These are phyloP conservation scores for Podarcis raffonei DNA, from an alignment of 2,113 vertebrate species.

Conservation along the genomic window DNA sequence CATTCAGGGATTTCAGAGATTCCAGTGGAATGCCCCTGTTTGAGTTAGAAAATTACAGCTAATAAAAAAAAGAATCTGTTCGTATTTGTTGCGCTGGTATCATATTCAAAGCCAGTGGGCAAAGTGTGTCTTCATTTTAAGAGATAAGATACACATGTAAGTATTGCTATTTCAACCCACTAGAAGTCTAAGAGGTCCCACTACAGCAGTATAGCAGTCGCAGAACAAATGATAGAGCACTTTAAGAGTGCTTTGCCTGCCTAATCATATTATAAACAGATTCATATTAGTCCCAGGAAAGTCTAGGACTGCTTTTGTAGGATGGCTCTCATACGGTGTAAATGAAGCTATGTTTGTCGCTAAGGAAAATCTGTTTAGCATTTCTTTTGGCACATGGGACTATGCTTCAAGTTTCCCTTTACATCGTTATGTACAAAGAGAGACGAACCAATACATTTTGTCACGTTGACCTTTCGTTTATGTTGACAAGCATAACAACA, in stretches of 20 bases:
- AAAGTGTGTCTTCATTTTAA: slow-evolving; percentile 67
- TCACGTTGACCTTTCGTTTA: slow-evolving; percentile 68
- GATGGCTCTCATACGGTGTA: slow-evolving; percentile 60
- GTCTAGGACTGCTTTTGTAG: slow-evolving; percentile 65
- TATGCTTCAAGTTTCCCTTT: slow-evolving; percentile 61
- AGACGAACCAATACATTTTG: slow-evolving; percentile 49
- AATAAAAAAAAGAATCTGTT: slow-evolving; percentile 43
- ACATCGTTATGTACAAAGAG: slow-evolving; percentile 54
- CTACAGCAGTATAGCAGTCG: slow-evolving; percentile 70
- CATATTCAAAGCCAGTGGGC: slow-evolving; percentile 44
- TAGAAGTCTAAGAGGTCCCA: slow-evolving; percentile 72
- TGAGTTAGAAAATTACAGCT: slow-evolving; percentile 37
- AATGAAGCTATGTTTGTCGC: slow-evolving; percentile 69
- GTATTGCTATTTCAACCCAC: slow-evolving; percentile 66
- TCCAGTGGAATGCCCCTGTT: not conserved
- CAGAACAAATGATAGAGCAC: slow-evolving; percentile 69
- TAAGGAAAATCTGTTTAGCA: slow-evolving; percentile 64
- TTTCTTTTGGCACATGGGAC: slow-evolving; percentile 60
- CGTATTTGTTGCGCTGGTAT: slow-evolving; percentile 24
- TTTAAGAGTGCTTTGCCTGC: slow-evolving; percentile 63
- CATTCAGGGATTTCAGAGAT: slow-evolving; percentile 46
- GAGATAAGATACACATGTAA: slow-evolving; percentile 62
- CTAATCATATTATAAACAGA: slow-evolving; percentile 76
- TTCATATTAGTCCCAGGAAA: slow-evolving; percentile 74
- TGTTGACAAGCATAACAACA: slow-evolving; percentile 62